Conservation (phyloP, 2,797 vertebrate genomes). For the Psittacula echo region DNA sequence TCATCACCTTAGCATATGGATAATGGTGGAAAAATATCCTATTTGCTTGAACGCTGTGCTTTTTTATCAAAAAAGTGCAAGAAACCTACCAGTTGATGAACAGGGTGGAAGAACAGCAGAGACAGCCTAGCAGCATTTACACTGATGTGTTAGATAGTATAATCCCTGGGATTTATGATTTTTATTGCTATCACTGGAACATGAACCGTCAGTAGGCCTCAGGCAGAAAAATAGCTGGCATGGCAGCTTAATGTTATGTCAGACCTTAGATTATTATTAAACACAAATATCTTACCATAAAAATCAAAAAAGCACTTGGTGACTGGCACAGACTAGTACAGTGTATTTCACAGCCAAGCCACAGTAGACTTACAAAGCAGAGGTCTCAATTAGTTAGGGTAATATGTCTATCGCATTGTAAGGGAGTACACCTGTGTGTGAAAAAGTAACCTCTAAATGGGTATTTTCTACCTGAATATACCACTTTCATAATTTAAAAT, state of each 20-base stretch:
- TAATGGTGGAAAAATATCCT: rapidly evolving
- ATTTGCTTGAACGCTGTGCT: background rate
- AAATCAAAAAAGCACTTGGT: background rate
- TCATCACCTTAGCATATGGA: background rate
- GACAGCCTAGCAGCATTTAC: background rate
- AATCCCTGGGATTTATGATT: constrained; percentile 30
- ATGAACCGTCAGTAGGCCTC: constrained; percentile 4
- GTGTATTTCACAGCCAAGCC: background rate
- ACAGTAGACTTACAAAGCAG: background rate
- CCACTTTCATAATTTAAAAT: background rate
- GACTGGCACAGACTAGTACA: background rate
- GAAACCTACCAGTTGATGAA: background rate
- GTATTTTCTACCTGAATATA: background rate
- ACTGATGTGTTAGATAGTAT: constrained; percentile 21
- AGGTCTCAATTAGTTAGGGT: background rate
- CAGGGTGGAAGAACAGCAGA: background rate
- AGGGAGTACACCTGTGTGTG: background rate
- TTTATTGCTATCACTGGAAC: constrained; percentile 21
- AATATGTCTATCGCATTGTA: rapidly evolving
- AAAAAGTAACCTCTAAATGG: background rate
- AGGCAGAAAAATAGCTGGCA: constrained; percentile 40
- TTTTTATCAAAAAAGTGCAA: background rate
- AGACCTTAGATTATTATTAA: background rate
- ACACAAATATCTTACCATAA: constrained; percentile 1
- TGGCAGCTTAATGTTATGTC: constrained; percentile 25